Base-by-base conservation (phyloP, 35 echinoderm and acorn worm genomes). In the Heliocidaris erythrogramma region DNA sequence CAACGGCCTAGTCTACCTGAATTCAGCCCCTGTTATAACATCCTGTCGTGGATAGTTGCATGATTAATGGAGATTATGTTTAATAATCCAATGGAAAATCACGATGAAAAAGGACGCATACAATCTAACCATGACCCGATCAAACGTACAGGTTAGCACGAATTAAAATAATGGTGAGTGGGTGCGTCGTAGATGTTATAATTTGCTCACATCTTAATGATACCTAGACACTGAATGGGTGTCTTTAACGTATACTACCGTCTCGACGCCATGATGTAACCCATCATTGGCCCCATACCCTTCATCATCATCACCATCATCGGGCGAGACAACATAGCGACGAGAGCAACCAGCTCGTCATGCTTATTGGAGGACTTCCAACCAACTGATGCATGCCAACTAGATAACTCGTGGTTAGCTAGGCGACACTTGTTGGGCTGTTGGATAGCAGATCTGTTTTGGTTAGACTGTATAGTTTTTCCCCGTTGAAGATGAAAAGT, bases 301-400 rank as follows among this genome's bases (percentile, higher is more conserved):
- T 78, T 78, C 65, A 78, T 78, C 65, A 78, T 78, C 65, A 78
- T 78, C 27, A 78, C 27, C 65, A 78, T n/a, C 65, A 78, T 78
- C 65, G 3, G 6, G 65, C 27, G 21, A 78, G 17, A 78, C 17
- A 7, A 5, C 65, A 78, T 78, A 78, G 65, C 65, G 27, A 78
- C 65, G 65, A 78, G 65, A 78, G 65, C 65, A 78, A 27, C 65
- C 65, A 78, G n/a, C 65, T 18, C 27, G 18, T 78, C 65, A 78
- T 24, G 65, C 21, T 78, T 78, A 6, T 24, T 78, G 65, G 65
- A 78, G 5, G 27, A 27, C 65, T 7, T 21, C 65, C 65, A 78
- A 78, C 65, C 65, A 78, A 78, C 65, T 78, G 65, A 78, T 78
- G 65, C 65, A 18, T 78, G 65, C 65, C 65, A n/a, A 78, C 65